Percentiles rank a stretch among this genome's conserved stretches.
Conservation (phyloP, 2,888 invertebrate genomes). For the Matsumyia berberina region DNA sequence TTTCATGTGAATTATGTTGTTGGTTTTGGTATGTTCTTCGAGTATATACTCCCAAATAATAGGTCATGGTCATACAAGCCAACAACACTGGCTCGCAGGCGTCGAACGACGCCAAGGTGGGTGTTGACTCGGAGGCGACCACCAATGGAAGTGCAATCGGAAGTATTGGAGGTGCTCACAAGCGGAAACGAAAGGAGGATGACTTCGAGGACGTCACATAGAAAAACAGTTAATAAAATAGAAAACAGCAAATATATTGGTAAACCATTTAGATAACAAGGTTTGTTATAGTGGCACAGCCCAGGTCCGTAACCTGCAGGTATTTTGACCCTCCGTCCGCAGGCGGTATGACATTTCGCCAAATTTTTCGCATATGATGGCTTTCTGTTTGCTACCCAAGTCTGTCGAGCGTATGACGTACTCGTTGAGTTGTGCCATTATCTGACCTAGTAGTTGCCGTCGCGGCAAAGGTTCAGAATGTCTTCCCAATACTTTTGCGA, state of each 20-base stretch:
- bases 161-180: slow-evolving; percentile 84
- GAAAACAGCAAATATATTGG: slow-evolving; percentile 43
- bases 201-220: slow-evolving; percentile 82
- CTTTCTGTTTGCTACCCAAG: slow-evolving; percentile 92
- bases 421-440: slow-evolving; percentile 93
- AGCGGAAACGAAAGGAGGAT: slow-evolving; percentile 89
- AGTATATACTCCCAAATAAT: too few species aligned
- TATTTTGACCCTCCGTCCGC: slow-evolving; percentile 96
- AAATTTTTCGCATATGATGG: slow-evolving; percentile 92
- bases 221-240: slow-evolving; percentile 10
- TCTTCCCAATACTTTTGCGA: slow-evolving; percentile 90
- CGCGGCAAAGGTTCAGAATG: slow-evolving; percentile 89
- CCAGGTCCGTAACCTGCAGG: slow-evolving; percentile 93
- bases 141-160: slow-evolving; percentile 79
- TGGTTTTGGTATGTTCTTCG: too few species aligned
- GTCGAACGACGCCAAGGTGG: slow-evolving; percentile 86
- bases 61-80: too few species aligned
- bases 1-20: too few species aligned
- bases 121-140: slow-evolving; percentile 85
- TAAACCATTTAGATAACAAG: slow-evolving; percentile 22
- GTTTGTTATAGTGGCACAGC: slow-evolving; percentile 88
- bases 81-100: slow-evolving; percentile 37
- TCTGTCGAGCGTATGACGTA: slow-evolving; percentile 88
- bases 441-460: slow-evolving; percentile 91
- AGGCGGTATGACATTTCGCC: slow-evolving; percentile 92